Evolutionary conservation across 2,888 invertebrate genomes (phyloP).

Genomic region (Drosophila maculinotata): DNA sequence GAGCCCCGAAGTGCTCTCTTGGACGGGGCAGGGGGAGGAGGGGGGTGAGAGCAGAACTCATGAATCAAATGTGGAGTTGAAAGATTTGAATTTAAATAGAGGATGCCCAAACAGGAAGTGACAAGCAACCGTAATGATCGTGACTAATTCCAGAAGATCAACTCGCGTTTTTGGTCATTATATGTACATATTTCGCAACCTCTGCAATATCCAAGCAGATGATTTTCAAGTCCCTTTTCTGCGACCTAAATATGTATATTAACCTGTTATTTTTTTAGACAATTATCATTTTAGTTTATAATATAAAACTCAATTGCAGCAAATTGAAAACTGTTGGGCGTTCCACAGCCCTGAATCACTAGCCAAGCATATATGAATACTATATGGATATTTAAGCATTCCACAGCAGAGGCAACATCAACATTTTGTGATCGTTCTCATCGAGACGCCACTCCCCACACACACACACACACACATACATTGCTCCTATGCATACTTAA

Average conservation of each 20-base stretch:
- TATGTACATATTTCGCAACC: not conserved
- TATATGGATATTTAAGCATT: slow-evolving; percentile 41
- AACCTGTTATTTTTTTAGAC: not conserved
- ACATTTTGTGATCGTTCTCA: slow-evolving; percentile 22
- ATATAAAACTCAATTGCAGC: slow-evolving; percentile 42
- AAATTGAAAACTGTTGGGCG: slow-evolving; percentile 20
- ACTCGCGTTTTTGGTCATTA: slow-evolving; percentile 1
- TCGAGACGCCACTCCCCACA: slow-evolving; percentile 46
- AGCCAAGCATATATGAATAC: not conserved
- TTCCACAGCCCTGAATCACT: not conserved
- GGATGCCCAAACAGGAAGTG: slow-evolving; percentile 36
- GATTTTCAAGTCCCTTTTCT: not conserved
- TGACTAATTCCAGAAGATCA: slow-evolving; percentile 43
- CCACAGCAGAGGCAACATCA: slow-evolving; percentile 16
- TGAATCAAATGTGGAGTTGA: slow-evolving; percentile 37
- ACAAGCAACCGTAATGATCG: slow-evolving; percentile 27
- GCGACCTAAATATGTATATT: too few species aligned
- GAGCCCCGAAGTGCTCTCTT: slow-evolving; percentile 43
- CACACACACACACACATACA: slow-evolving; percentile 23
- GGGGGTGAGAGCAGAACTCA: slow-evolving; percentile 4
- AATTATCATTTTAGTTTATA: slow-evolving; percentile 2
- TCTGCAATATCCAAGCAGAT: not conserved
- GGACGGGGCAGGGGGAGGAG: not conserved
- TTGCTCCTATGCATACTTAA: slow-evolving; percentile 64
- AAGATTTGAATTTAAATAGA: slow-evolving; percentile 48